Evolutionary conservation across 2,113 vertebrate genomes (phyloP), one percentile per base, ranked within the genome.

Genomic region (Muscicapa adusta): DNA sequence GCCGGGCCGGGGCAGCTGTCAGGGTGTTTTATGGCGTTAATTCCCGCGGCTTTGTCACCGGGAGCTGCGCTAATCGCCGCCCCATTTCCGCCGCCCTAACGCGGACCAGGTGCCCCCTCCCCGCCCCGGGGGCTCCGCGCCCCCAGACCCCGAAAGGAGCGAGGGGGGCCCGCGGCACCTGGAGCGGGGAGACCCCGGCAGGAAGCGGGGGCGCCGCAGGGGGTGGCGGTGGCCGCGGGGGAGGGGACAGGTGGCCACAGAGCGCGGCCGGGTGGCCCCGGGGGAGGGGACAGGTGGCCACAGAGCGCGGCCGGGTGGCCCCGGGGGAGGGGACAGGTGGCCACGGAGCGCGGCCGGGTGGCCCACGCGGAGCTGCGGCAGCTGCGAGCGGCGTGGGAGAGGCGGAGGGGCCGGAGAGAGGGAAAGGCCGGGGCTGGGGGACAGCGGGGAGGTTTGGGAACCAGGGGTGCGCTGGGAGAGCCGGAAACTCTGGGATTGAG

Each of bases 21-120:
- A 75, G 38, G n/a, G 76, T 92, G 93, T 60, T 96, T 95, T 96
- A 96, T 57, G 94, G 91, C 86, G 95, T 87, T 97, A 96, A 97
- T 95, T 82, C 85, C 92, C 88, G 91, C 8, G 72, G 88, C 96
- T 96, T 93, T 96, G 96, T 92, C 94, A 61, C 92, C 96, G 47
- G 89, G 58, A 95, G 94, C 77, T 42, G 94, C 47, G 96, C 86
- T 96, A 85, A 93, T 48, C 45, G 10, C 45, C 19, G 45, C 45
- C 45, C 47, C 91, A 58, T 96, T 96, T 36, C 47, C 26, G 80
- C 28, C 38, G 26, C 62, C n/a, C 76, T 94, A 94, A 95, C 80
- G 76, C 79, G 47, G 91, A 71, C 94, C 96, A 95, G 92, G 89
- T 87, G 95, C 93, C 87, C 71, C 6, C 47, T 40, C 38, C 38